Percentiles rank a stretch among this genome's conserved stretches.
Evolutionary conservation across 1,140 invertebrate species (phyloP).

Genomic region (Venustaconcha ellipsiformis): DNA sequence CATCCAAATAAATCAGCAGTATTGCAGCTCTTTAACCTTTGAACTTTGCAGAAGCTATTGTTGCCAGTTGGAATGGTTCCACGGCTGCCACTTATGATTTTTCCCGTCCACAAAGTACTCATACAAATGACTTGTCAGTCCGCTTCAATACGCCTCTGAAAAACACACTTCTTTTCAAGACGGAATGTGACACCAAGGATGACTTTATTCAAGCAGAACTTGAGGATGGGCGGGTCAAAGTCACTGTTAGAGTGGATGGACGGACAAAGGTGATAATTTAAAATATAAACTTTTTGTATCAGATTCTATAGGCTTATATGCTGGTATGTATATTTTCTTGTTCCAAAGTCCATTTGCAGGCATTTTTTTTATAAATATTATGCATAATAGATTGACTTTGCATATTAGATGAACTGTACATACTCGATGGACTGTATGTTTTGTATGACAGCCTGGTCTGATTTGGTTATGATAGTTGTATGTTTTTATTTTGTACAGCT

Average conservation of each 20-base stretch:
- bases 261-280: slow-evolving; percentile 39
- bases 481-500: slow-evolving; percentile 1
- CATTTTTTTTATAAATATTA: neutral
- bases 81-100: slow-evolving; percentile 27
- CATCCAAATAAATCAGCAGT: neutral
- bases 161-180: slow-evolving; percentile 56
- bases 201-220: slow-evolving; percentile 48
- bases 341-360: neutral
- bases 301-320: neutral
- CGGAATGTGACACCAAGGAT: slow-evolving; percentile 31
- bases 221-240: slow-evolving; percentile 48
- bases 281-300: neutral
- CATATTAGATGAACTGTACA: neutral
- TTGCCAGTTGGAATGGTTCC: slow-evolving; percentile 50
- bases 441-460: neutral
- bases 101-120: slow-evolving; percentile 28
- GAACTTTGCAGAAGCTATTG: slow-evolving; percentile 48
- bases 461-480: slow-evolving; percentile 1
- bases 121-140: slow-evolving; percentile 59
- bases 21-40: neutral
- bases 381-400: too few relatives aligned
- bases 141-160: slow-evolving; percentile 53
- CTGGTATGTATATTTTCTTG: neutral
- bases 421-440: too few relatives aligned
- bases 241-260: slow-evolving; percentile 55